Base-by-base conservation (phyloP, 2,797 vertebrate genomes). In the Cheirogaleus major region DNA sequence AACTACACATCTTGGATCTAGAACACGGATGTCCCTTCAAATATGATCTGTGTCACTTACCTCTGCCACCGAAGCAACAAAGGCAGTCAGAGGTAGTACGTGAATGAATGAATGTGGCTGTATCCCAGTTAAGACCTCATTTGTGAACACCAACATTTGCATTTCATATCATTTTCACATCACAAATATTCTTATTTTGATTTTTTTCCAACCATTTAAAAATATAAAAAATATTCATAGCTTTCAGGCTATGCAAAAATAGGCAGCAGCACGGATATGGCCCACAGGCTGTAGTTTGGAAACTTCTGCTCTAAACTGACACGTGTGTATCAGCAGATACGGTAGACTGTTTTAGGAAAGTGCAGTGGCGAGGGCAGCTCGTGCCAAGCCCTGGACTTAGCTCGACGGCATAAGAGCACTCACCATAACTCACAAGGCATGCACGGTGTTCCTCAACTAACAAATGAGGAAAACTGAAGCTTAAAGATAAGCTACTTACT, bases 261-360 rank as follows among this genome's bases (percentile, higher is more conserved):
- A 72, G 10, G 69, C 35, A 13, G 35, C 38, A n/a, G 50, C 22
- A 12, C 32, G 7, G 55, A 73, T 41, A 30, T 1, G 63, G 85
- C 41, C 59, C 25, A 35, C 14, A 50, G 38, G 69, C 75, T 48
- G 7, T 3, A 30, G 38, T 57, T 48, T 75, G 32, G 67, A 65
- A 83, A 75, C 25, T 17, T 11, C 38, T 55, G 67, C 43, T 88
- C 57, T 82, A 25, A 70, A 84, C 22, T n/a, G 38, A 45, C 15
- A 8, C 0, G 0, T 30, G 2, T 25, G 0, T 27, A 30, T 27
- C 22, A 27, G 52, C 11, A 52, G 11, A 12, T 5, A 75, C 1
- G 23, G 52, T 0, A 45, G 48, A 10, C 25, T 67, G 38, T 30
- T 48, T 55, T 7, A 23, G 41, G 63, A 30, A 76, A 78, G 45